Evolutionary conservation across 2,797 vertebrate species (phyloP).

Genomic region (Dicrostonyx torquatus): DNA sequence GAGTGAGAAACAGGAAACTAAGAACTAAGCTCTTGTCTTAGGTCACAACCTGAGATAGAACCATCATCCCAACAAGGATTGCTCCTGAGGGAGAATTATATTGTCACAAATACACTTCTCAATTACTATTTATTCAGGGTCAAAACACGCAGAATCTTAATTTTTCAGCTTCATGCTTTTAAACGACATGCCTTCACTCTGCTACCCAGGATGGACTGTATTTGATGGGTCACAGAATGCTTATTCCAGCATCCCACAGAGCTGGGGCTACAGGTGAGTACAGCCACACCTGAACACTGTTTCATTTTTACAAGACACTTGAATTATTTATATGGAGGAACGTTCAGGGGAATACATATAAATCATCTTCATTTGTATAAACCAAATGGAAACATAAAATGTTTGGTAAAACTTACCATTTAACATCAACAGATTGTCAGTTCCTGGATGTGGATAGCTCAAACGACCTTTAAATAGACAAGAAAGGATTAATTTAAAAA

Average conservation of each 20-base stretch:
- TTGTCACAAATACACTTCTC: background rate
- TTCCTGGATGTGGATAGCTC: conserved; percentile 96
- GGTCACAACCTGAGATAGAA: background rate
- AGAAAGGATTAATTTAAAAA: conserved; percentile 50
- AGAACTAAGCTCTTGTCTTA: background rate
- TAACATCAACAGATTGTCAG: conserved; percentile 98
- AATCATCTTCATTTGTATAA: conserved; percentile 35
- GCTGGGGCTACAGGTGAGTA: background rate
- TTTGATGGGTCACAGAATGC: background rate
- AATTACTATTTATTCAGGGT: background rate
- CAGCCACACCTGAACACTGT: background rate
- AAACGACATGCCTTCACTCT: background rate
- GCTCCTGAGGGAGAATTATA: background rate
- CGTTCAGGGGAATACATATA: conserved; percentile 28
- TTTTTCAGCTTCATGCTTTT: background rate
- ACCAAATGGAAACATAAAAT: conserved; percentile 80
- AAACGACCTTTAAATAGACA: conserved; percentile 91
- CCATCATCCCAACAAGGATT: background rate
- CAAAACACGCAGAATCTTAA: background rate
- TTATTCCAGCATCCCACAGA: background rate
- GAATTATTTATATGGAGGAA: background rate
- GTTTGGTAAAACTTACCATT: conserved; percentile 93
- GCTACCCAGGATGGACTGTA: background rate
- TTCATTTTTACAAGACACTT: conserved; percentile 39
- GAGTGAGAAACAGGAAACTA: background rate